Evolutionary conservation across 2,113 vertebrate species (phyloP).

Genomic region (Hippopotamus amphibius): DNA sequence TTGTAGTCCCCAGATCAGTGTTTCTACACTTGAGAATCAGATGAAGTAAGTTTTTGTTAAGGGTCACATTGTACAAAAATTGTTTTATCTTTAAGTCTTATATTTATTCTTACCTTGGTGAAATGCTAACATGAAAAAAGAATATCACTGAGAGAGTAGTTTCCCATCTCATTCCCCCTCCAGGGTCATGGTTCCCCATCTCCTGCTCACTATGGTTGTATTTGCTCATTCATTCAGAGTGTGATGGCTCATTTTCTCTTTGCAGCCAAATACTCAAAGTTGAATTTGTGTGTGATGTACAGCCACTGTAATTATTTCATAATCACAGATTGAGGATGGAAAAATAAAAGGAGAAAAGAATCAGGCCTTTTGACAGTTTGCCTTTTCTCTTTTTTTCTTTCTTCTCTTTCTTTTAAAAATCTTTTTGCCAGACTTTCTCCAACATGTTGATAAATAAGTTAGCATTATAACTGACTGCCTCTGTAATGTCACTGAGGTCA

Average conservation of each 20-base stretch:
- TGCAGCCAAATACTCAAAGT: background rate
- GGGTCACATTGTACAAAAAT: background rate
- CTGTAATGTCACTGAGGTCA: background rate
- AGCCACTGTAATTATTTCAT: background rate
- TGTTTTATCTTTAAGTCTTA: background rate
- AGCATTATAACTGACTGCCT: slow-evolving; percentile 68
- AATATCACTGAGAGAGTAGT: background rate
- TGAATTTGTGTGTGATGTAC: slow-evolving; percentile 19
- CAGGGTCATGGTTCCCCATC: background rate
- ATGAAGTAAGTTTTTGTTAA: slow-evolving; percentile 7
- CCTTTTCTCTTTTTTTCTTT: slow-evolving; percentile 38
- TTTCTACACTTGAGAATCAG: background rate
- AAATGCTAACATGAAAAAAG: background rate
- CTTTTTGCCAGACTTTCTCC: slow-evolving; percentile 68
- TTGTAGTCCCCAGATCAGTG: background rate
- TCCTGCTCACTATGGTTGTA: background rate
- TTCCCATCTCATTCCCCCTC: background rate
- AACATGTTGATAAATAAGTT: slow-evolving; percentile 70
- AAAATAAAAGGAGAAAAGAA: background rate
- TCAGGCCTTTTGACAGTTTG: slow-evolving; percentile 40
- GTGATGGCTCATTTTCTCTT: background rate
- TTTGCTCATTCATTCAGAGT: background rate
- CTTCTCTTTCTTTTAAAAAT: slow-evolving; percentile 63
- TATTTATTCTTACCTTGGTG: background rate
- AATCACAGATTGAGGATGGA: slow-evolving; percentile 41